phyloP scores from a whole-genome alignment of 2,888 invertebrate species.

The Lasius platythorax region DNA sequence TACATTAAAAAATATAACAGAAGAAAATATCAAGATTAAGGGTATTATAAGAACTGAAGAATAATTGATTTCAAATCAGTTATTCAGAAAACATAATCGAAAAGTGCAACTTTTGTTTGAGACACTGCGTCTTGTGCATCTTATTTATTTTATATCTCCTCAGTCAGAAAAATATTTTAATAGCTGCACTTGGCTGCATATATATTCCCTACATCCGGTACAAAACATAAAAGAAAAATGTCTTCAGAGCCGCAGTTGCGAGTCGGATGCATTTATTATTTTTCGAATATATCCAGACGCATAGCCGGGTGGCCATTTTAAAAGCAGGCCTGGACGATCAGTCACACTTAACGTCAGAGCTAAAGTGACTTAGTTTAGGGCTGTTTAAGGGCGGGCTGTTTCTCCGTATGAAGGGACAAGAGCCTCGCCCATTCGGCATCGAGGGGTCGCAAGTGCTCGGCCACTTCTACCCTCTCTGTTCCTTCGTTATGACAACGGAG shows the following conservation, averaged over 20 bases:
- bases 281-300: conserved; percentile 38
- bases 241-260: background rate
- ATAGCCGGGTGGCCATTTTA: conserved; percentile 77
- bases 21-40: background rate
- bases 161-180: conserved; percentile 24
- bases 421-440: conserved; percentile 72
- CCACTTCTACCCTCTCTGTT: conserved; percentile 63
- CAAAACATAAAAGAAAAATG: background rate
- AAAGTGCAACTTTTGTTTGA: background rate
- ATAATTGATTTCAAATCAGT: background rate
- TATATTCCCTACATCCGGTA: background rate
- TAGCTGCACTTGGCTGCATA: background rate
- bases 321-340: conserved; percentile 79
- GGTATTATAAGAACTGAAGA: background rate
- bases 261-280: conserved; percentile 27
- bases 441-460: conserved; percentile 64
- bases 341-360: conserved; percentile 82
- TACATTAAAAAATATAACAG: background rate
- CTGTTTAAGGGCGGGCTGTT: conserved; percentile 80
- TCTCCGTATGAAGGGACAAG: conserved; percentile 73
- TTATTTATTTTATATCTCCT: conserved; percentile 11
- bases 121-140: background rate
- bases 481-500: conserved; percentile 68
- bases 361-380: conserved; percentile 83
- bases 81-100: background rate